Conservation (phyloP, 2,113 vertebrate genomes). For the Gambusia holbrooki region DNA sequence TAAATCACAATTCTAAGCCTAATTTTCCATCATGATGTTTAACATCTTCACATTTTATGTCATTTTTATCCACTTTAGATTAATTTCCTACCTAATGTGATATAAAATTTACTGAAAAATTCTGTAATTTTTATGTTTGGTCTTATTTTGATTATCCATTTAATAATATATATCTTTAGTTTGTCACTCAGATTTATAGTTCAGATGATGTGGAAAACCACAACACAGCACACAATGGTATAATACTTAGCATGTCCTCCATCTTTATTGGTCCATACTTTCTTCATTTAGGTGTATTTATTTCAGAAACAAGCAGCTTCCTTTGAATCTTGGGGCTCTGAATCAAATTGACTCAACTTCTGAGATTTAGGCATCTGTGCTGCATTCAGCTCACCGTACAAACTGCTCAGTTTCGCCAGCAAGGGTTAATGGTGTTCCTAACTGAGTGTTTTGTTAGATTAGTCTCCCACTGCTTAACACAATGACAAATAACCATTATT, state of each 20-base stretch:
- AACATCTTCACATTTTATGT: constrained; percentile 20
- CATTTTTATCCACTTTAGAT: neutral
- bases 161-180: neutral
- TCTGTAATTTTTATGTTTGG: neutral
- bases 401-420: constrained; percentile 49
- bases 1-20: constrained; percentile 38
- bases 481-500: constrained; percentile 99
- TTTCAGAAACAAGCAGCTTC: neutral
- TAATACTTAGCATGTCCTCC: neutral
- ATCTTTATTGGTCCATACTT: neutral
- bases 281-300: neutral
- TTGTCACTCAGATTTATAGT: neutral
- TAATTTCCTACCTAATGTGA: neutral
- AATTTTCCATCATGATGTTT: constrained; percentile 14
- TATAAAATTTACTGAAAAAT: neutral
- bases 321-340: constrained; percentile 16
- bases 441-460: constrained; percentile 84
- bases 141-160: constrained; percentile 5
- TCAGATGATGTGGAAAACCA: neutral
- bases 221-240: neutral
- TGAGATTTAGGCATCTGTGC: constrained; percentile 23
- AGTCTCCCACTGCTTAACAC: constrained; percentile 90
- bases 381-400: constrained; percentile 38
- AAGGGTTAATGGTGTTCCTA: constrained; percentile 90
- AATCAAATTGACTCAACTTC: constrained; percentile 21